These are phyloP conservation scores for Vimba vimba DNA, from an alignment of 2,113 vertebrate genomes.

Conservation along the genomic window DNA sequence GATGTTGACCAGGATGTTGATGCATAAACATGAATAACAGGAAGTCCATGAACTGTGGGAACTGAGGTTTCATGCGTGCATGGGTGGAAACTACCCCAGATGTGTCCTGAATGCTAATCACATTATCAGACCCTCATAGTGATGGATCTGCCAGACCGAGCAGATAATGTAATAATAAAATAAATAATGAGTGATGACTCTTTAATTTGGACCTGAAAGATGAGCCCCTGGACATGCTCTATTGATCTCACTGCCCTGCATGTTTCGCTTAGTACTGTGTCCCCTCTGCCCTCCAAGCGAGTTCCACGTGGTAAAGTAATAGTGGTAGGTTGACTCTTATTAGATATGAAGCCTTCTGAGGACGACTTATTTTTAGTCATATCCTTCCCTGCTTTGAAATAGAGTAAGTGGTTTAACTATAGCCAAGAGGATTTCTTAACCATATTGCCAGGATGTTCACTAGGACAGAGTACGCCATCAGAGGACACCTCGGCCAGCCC, in stretches of 20 bases:
- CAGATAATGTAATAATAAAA: conserved; percentile 58
- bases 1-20: conserved; percentile 11
- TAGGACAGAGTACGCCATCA: background rate
- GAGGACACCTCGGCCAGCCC: background rate
- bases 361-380: conserved; percentile 65
- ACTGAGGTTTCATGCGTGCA: background rate
- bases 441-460: background rate
- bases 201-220: conserved; percentile 51
- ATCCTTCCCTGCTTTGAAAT: conserved; percentile 52
- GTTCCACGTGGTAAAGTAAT: conserved; percentile 24
- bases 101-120: conserved; percentile 51
- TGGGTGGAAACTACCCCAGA: background rate
- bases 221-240: conserved; percentile 47
- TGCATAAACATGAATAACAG: conserved; percentile 3
- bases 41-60: background rate
- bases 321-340: conserved; percentile 48
- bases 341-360: conserved; percentile 60
- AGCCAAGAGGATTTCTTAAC: conserved; percentile 1
- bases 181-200: conserved; percentile 51
- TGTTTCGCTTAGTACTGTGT: conserved; percentile 52
- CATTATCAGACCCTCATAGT: conserved; percentile 47
- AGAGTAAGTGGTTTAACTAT: conserved; percentile 22
- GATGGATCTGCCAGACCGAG: conserved; percentile 33
- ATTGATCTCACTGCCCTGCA: conserved; percentile 57
- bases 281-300: conserved; percentile 48